Conservation (phyloP, 1,140 invertebrate genomes). For the Cecropterus lyciades region DNA sequence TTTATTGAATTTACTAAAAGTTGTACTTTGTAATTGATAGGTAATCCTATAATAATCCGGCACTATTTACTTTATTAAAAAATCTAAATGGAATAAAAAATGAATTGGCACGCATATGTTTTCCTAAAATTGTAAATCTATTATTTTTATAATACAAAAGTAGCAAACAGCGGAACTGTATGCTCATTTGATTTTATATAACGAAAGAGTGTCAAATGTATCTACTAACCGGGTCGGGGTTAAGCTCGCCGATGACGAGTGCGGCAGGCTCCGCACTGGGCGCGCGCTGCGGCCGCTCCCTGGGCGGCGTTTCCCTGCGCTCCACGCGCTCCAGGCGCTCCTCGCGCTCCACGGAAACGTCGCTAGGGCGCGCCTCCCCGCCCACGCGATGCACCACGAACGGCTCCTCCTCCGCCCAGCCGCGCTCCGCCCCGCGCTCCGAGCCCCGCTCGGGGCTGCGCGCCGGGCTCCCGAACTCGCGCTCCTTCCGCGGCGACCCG, state of each 20-base stretch:
- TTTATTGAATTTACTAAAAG: too few species aligned
- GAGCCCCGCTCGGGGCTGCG: slow-evolving; percentile 70
- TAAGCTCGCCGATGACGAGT: slow-evolving; percentile 70
- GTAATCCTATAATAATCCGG: too few species aligned
- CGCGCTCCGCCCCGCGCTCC: slow-evolving; percentile 50
- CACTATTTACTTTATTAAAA: too few species aligned
- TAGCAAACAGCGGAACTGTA: too few species aligned
- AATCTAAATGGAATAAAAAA: too few species aligned
- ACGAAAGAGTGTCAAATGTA: too few species aligned
- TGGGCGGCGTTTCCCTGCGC: slow-evolving; percentile 28
- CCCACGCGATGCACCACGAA: slow-evolving; percentile 49
- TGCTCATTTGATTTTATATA: too few species aligned
- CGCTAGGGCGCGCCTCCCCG: slow-evolving; percentile 4
- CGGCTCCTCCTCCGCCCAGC: slow-evolving; percentile 47
- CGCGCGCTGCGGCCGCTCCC: slow-evolving; percentile 42
- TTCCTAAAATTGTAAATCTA: too few species aligned
- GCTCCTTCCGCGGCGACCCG: slow-evolving; percentile 91
- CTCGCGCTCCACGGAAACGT: slow-evolving; percentile 13
- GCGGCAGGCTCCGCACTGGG: slow-evolving; percentile 63
- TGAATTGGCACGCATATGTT: too few species aligned
- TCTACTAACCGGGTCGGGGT: slow-evolving; percentile 64
- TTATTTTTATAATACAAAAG: too few species aligned
- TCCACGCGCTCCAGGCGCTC: slow-evolving; percentile 19
- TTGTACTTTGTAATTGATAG: too few species aligned
- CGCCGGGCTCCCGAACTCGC: slow-evolving; percentile 71